Evolutionary conservation across 2,113 vertebrate genomes (phyloP).

Genomic region (Megaptera novaeangliae): DNA sequence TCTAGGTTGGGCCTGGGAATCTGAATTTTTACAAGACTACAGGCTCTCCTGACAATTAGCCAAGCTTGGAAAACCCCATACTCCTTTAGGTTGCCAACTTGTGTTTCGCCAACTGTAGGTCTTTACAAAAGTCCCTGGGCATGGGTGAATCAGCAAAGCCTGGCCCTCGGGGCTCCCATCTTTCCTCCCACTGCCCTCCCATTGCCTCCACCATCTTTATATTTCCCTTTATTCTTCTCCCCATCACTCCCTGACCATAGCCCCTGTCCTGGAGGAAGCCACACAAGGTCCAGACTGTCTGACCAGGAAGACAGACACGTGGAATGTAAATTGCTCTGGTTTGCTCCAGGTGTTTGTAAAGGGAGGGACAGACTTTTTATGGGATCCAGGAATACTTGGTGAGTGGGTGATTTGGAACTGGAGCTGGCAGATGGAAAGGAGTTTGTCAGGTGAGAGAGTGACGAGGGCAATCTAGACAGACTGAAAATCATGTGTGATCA

Average conservation of each 20-base stretch:
- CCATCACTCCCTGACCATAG: background rate
- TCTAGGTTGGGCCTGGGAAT: background rate
- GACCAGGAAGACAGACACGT: background rate
- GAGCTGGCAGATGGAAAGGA: background rate
- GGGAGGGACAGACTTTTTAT: background rate
- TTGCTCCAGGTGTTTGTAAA: background rate
- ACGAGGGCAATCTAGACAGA: background rate
- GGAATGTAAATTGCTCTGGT: background rate
- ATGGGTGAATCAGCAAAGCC: background rate
- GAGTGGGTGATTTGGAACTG: background rate
- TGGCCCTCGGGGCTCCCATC: background rate
- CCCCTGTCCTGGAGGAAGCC: background rate
- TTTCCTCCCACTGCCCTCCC: background rate
- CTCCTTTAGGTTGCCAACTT: background rate
- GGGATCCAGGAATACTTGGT: background rate
- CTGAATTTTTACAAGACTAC: background rate
- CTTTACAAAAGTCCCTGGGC: background rate
- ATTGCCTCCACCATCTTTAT: background rate
- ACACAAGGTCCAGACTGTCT: background rate
- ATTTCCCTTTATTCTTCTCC: background rate
- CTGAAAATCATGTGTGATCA: fast-evolving
- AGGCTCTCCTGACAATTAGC: background rate
- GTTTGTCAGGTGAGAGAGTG: background rate
- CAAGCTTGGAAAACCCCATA: background rate
- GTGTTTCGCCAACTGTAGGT: background rate